phyloP scores from a whole-genome alignment of 2,888 invertebrate genomes.

The Biston betularia region DNA sequence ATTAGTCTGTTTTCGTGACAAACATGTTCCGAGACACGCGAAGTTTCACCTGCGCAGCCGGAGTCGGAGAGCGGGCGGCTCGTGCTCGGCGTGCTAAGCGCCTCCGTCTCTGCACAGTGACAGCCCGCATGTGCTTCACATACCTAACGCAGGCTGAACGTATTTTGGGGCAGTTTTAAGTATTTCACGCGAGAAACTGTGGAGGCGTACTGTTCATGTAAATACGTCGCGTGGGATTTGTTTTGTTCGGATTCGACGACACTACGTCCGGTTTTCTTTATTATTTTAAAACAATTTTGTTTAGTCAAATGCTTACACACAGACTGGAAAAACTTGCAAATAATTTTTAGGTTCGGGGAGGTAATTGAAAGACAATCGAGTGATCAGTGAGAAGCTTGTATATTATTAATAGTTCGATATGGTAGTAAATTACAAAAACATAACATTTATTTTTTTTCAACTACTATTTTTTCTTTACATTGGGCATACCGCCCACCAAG shows the following conservation, averaged over 20 bases:
- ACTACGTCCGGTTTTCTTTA: not conserved
- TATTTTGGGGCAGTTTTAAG: slow-evolving; percentile 22
- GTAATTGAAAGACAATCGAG: too few relatives aligned
- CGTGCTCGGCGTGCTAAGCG: slow-evolving; percentile 36
- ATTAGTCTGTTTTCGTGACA: slow-evolving; percentile 17
- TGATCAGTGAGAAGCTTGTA: too few relatives aligned
- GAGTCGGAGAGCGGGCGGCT: slow-evolving; percentile 6
- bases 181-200: slow-evolving; percentile 21
- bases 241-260: too few relatives aligned
- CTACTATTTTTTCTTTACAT: too few relatives aligned
- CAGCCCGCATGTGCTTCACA: slow-evolving; percentile 26
- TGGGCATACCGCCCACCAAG: too few relatives aligned
- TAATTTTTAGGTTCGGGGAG: too few relatives aligned
- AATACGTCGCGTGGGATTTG: slow-evolving; percentile 3
- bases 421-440: too few relatives aligned
- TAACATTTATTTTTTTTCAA: too few relatives aligned
- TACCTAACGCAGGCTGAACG: too few relatives aligned
- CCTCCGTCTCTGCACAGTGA: slow-evolving; percentile 26
- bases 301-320: too few relatives aligned
- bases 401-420: too few relatives aligned
- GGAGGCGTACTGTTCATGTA: slow-evolving; percentile 5
- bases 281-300: not conserved
- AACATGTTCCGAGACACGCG: slow-evolving; percentile 20
- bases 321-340: too few relatives aligned
- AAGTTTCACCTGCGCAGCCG: slow-evolving; percentile 34